Evolutionary conservation across 2,888 invertebrate species (phyloP).

Genomic region (Nipponacmea schrenckii): DNA sequence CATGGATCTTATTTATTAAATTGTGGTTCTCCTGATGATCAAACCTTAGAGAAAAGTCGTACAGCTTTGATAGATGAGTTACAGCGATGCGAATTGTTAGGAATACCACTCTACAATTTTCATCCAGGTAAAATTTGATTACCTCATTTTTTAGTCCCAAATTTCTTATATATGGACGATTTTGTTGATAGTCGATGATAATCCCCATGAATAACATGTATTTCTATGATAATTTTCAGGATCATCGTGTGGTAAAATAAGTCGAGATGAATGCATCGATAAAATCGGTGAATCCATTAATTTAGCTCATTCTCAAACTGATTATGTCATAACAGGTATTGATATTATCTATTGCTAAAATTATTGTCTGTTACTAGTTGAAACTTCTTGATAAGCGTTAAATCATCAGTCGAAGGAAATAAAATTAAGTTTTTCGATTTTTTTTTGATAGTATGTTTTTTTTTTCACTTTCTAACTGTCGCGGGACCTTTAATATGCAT

Average conservation of each 20-base stretch:
- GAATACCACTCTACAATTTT: conserved; percentile 69
- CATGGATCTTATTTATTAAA: conserved; percentile 70
- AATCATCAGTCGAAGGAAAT: too few relatives aligned
- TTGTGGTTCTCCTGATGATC: conserved; percentile 68
- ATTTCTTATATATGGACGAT: not conserved
- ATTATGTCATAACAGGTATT: conserved; percentile 54
- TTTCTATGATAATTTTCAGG: conserved; percentile 42
- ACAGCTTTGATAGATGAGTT: conserved; percentile 69
- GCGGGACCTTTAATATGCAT: too few relatives aligned
- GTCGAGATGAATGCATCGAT: conserved; percentile 57
- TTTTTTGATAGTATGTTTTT: too few relatives aligned
- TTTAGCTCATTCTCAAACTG: conserved; percentile 58
- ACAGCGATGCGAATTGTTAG: conserved; percentile 68
- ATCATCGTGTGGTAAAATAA: conserved; percentile 62
- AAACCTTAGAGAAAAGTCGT: conserved; percentile 65
- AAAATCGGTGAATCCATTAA: conserved; percentile 67
- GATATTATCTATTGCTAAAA: not conserved
- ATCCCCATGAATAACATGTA: not conserved
- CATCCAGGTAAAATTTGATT: conserved; percentile 68
- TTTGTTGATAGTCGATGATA: not conserved
- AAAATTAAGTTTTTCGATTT: too few relatives aligned
- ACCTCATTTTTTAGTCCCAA: not conserved
- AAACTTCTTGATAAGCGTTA: too few relatives aligned
- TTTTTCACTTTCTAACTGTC: too few relatives aligned
- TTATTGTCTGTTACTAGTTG: not conserved